A percentile compares a stretch with the other conserved stretches of the same genome.
phyloP scores from a whole-genome alignment of 2,113 vertebrate species.

The Thymallus thymallus region DNA sequence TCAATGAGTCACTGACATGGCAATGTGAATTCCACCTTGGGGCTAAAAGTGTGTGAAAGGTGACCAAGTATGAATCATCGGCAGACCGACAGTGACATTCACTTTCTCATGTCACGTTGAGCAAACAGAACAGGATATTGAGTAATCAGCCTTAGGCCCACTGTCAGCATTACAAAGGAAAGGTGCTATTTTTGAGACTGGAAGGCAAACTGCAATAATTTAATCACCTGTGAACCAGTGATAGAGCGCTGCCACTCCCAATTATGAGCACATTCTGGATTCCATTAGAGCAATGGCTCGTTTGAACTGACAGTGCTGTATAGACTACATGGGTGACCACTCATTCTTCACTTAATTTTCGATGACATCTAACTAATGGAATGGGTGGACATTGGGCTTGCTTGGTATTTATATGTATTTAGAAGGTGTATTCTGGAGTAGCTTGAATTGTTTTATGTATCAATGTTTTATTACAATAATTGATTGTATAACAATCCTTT shows the following conservation, averaged over 20 bases:
- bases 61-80: constrained; percentile 50
- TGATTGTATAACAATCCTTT: too few species aligned
- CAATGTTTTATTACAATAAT: too few species aligned
- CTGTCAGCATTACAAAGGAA: constrained; percentile 18
- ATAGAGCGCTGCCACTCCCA: neutral
- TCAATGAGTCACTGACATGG: constrained; percentile 51
- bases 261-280: neutral
- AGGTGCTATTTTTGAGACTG: neutral
- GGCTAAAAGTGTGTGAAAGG: constrained; percentile 61
- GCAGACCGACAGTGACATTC: constrained; percentile 7
- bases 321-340: neutral
- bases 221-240: neutral
- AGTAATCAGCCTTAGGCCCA: constrained; percentile 19
- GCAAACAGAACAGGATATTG: constrained; percentile 24
- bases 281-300: neutral
- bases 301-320: neutral
- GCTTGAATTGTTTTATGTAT: too few species aligned
- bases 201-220: neutral
- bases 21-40: constrained; percentile 14
- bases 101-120: constrained; percentile 10
- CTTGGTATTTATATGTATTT: too few species aligned
- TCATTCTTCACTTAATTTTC: neutral
- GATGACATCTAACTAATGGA: too few species aligned
- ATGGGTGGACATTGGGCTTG: too few species aligned
- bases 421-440: too few species aligned